A percentile compares a stretch with the other conserved stretches of the same genome.
These are phyloP conservation scores for Kryptolebias ocellatus DNA, from an alignment of 2,797 vertebrate genomes.

Conservation along the genomic window DNA sequence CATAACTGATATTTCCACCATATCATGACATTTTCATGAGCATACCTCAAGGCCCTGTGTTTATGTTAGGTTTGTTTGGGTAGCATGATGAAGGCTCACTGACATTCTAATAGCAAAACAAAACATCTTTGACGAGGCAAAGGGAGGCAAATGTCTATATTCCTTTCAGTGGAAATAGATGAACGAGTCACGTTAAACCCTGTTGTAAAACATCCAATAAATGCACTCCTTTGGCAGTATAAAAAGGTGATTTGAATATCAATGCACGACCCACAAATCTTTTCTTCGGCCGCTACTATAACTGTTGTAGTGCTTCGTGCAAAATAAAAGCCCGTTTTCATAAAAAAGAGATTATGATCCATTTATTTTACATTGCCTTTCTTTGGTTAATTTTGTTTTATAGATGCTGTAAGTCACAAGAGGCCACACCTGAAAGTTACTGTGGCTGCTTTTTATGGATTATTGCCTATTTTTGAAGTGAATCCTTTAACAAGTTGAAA, in stretches of 20 bases:
- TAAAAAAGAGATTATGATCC: slow-evolving; percentile 49
- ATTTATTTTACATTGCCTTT: slow-evolving; percentile 41
- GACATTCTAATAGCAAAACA: slow-evolving; percentile 58
- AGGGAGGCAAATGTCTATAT: neutral
- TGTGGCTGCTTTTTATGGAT: slow-evolving; percentile 30
- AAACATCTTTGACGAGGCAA: slow-evolving; percentile 36
- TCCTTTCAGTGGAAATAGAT: slow-evolving; percentile 38
- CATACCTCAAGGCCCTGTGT: slow-evolving; percentile 63
- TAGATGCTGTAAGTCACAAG: slow-evolving; percentile 42
- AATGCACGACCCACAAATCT: slow-evolving; percentile 27
- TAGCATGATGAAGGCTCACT: slow-evolving; percentile 53
- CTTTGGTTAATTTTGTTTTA: slow-evolving; percentile 53
- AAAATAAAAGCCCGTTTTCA: slow-evolving; percentile 27
- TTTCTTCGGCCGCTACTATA: slow-evolving; percentile 35
- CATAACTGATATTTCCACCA: slow-evolving; percentile 60
- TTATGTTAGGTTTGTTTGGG: slow-evolving; percentile 68
- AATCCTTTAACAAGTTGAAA: slow-evolving; percentile 37
- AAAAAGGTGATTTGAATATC: slow-evolving; percentile 65
- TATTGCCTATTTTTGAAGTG: slow-evolving; percentile 40
- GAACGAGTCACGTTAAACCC: slow-evolving; percentile 23
- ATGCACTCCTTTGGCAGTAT: slow-evolving; percentile 59
- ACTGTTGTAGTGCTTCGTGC: slow-evolving; percentile 32
- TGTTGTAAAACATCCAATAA: slow-evolving; percentile 63
- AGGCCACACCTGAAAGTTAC: slow-evolving; percentile 36
- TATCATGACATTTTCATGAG: slow-evolving; percentile 66